Evolutionary conservation across 2,113 vertebrate genomes (phyloP), one percentile per base, ranked within the genome.

Genomic region (Oreochromis aureus): DNA sequence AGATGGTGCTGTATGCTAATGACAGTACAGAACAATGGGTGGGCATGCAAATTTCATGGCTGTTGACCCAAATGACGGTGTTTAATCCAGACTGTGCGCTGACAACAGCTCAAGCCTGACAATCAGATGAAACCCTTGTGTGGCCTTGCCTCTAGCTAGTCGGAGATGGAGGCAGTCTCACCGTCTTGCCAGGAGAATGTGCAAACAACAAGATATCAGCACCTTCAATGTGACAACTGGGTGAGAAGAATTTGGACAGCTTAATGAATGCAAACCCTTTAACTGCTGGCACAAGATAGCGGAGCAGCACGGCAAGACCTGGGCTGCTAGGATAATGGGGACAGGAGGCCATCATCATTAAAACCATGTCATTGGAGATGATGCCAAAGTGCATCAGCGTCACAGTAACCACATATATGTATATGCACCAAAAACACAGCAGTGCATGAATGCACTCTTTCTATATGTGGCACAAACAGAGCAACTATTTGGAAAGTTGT

Each of bases 61-160:
- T 89, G 93, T 86, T 95, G 94, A 95, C 94, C 95, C 91, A 85
- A 94, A 94, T 93, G 89, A 36, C 9, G 6, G 44, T 4, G 61
- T 90, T 86, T 91, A 96, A 95, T 94, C 95, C 93, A 89, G 84
- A 92, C 90, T 73, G 92, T 90, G 61, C 86, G 93, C 84, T 82
- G 84, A 94, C 93, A 96, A 90, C 83, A 86, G 87, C 86, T 89
- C 81, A 76, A 76, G 87, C 80, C 86, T 81, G 66, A 89, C 86
- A 89, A 90, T 89, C 87, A 92, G 59, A 85, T 10, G 83, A 56
- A 46, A 69, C 63, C 73, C 59, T 39, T 27, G 48, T 82, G 78
- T 86, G 53, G 34, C 71, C 46, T 83, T 44, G 82, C 59, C 78
- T 82, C 53, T 6, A 39, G 32, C 44, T 22, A 46, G 39, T 63